phyloP scores from a whole-genome alignment of 2,888 invertebrate genomes.

The Cephus sareptanus region DNA sequence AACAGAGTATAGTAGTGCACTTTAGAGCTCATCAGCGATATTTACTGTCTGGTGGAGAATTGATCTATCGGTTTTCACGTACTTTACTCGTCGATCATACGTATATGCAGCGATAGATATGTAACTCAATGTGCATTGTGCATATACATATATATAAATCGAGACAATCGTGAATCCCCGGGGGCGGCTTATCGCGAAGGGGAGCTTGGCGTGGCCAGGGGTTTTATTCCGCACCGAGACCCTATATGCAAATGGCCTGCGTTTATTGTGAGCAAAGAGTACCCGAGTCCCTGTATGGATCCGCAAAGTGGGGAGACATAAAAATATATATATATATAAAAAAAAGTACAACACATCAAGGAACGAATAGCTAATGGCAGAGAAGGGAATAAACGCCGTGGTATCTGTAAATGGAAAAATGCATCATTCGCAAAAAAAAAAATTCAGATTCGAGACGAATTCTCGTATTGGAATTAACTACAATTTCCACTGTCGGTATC shows the following conservation, averaged over 20 bases:
- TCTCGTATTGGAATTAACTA: not conserved
- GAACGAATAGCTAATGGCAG: not conserved
- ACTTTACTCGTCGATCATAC: conserved; percentile 13
- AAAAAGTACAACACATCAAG: not conserved
- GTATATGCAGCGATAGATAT: conserved; percentile 2
- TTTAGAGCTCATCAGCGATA: conserved; percentile 54
- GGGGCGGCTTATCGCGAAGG: conserved; percentile 55
- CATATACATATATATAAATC: conserved; percentile 45
- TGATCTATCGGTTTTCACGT: conserved; percentile 44
- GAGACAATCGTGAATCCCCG: conserved; percentile 59
- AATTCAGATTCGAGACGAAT: not conserved
- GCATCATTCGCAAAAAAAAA: not conserved
- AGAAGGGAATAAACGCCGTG: not conserved
- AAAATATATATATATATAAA: not conserved
- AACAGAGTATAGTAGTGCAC: conserved; percentile 16
- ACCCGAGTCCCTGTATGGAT: conserved; percentile 46
- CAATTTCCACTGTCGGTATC: not conserved
- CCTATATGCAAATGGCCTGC: conserved; percentile 60
- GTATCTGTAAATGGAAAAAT: not conserved
- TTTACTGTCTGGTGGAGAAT: conserved; percentile 53
- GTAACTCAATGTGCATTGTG: not conserved
- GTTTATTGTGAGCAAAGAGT: conserved; percentile 61
- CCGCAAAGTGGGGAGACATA: conserved; percentile 49
- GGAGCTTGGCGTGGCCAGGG: conserved; percentile 32
- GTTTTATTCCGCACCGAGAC: conserved; percentile 49